Base-by-base conservation (phyloP, 2,797 vertebrate genomes). In the Helostoma temminkii region DNA sequence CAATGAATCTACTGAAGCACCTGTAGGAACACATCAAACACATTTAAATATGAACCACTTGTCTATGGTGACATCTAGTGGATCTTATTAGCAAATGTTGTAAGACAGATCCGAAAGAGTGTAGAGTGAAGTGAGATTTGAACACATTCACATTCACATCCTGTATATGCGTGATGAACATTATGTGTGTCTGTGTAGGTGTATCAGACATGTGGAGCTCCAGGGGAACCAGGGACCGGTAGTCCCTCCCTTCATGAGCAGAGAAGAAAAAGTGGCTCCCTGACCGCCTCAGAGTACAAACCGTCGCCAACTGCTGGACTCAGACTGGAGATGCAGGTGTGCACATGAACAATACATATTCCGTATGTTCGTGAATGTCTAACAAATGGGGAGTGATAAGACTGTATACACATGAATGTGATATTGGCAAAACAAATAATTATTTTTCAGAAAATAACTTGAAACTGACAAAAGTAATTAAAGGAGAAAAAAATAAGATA, bases 181-280 rank as follows among this genome's bases (percentile, higher is more conserved):
- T 15, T 18, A 18, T 28, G 19, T 53, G 6, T 36, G 1, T 63
- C 0, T 55, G 8, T 49, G 9, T 62, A 98, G 97, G 95, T 96
- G 76, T 95, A 96, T 76, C 96, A 97, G 86, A 94, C 90, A 2
- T 98, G 97, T 50, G 96, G 96, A 71, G 91, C 86, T 81, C 96
- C 95, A 70, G 95, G 93, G 78, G 93, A 94, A 87, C 83, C 92
- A 45, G 95, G 87, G 56, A 93, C 94, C 11, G 94, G 93, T 85
- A 83, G 89, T 61, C 83, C 95, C 0, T 64, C 73, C 5, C 36
- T 76, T 0, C 94, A 95, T 26, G 96, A 96, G 62, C 92, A 85
- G 80, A 95, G 8, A 80, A 93, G 74, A 42, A 89, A 91, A 19
- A 94, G 91, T 14, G 89, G 95, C 73, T 89, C 87, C 0, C 64